Percentiles rank a stretch among this genome's conserved stretches.
Evolutionary conservation across 35 echinoderm and acorn worm genomes (phyloP).

Genomic region (Strongylocentrotus purpuratus): DNA sequence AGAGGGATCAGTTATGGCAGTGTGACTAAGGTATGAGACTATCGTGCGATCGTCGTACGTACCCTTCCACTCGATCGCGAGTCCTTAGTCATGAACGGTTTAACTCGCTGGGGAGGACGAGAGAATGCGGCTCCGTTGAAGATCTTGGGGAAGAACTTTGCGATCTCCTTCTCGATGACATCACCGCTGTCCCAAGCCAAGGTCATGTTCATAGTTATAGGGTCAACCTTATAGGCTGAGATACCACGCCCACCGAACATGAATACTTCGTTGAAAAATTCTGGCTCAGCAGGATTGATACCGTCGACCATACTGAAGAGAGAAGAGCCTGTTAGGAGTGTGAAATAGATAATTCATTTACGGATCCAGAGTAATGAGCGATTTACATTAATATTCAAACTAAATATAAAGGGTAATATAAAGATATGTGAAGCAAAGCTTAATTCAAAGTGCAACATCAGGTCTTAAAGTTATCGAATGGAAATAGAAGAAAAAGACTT

Average conservation of each 20-base stretch:
- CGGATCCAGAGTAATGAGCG: no score
- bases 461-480: no score
- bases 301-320: slow-evolving; percentile 25
- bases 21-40: no score
- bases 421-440: no score
- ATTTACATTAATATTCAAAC: no score
- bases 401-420: no score
- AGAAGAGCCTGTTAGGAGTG: neutral
- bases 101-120: no score
- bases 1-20: no score
- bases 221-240: slow-evolving; percentile 21
- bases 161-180: slow-evolving; percentile 24
- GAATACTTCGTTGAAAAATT: neutral
- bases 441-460: no score
- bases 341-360: neutral
- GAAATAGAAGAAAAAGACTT: no score
- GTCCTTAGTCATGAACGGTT: neutral
- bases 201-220: neutral
- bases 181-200: slow-evolving; percentile 38
- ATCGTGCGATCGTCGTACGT: neutral
- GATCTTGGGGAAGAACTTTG: neutral
- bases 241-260: slow-evolving; percentile 30
- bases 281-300: neutral
- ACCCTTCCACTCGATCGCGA: neutral
- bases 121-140: neutral